A percentile compares a stretch with the other conserved stretches of the same genome.
Conservation (phyloP, 2,888 invertebrate species). For the Brachyptera putata region DNA sequence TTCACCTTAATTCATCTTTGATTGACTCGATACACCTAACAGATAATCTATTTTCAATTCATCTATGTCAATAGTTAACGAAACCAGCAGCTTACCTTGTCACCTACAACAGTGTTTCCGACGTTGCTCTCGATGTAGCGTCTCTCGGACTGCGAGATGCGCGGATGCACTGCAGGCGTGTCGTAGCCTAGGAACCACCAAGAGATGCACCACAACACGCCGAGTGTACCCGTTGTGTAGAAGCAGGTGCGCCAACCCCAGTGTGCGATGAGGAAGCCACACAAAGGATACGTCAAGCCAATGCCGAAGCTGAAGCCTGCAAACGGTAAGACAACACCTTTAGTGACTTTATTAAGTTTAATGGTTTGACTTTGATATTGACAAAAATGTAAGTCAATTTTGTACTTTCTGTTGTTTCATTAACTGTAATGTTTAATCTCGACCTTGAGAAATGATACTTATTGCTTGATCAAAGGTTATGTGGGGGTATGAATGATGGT, state of each 20-base stretch:
- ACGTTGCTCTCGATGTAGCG: slow-evolving; percentile 62
- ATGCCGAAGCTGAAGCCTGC: slow-evolving; percentile 69
- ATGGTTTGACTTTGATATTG: neutral
- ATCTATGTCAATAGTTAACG: too few species aligned
- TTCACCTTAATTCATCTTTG: neutral
- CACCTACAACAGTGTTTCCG: slow-evolving; percentile 50
- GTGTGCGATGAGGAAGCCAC: slow-evolving; percentile 63
- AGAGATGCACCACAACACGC: slow-evolving; percentile 59
- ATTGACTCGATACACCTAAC: neutral
- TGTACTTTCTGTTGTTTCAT: too few species aligned
- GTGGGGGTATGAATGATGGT: too few species aligned
- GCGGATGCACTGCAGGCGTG: slow-evolving; percentile 62
- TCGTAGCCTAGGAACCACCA: slow-evolving; percentile 68
- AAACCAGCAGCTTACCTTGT: slow-evolving; percentile 42
- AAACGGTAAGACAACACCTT: slow-evolving; percentile 16
- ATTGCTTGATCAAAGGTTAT: too few species aligned
- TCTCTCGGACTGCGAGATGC: slow-evolving; percentile 60
- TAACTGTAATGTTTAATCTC: too few species aligned
- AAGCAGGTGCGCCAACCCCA: slow-evolving; percentile 65
- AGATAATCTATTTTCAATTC: too few species aligned
- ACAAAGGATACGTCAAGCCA: slow-evolving; percentile 64
- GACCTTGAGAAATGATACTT: too few species aligned
- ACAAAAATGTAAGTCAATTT: too few species aligned
- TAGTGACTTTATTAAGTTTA: neutral
- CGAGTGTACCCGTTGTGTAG: slow-evolving; percentile 64